Conservation (phyloP, 2,113 vertebrate genomes). For the Oryzias curvinotus region DNA sequence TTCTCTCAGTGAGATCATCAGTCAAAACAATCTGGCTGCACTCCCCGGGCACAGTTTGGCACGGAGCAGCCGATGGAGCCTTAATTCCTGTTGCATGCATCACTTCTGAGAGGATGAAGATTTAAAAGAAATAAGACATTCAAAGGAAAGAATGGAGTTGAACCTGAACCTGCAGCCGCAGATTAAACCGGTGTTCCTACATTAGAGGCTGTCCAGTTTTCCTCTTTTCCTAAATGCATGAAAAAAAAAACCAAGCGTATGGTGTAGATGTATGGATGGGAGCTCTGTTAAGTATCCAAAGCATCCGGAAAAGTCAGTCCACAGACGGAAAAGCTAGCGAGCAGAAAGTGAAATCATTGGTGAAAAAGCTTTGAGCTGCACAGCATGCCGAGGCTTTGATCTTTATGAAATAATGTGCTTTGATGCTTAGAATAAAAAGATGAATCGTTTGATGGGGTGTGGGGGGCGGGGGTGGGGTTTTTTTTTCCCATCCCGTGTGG, state of each 20-base stretch:
- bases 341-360: conserved; percentile 59
- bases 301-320: neutral
- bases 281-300: conserved; percentile 29
- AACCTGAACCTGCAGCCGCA: neutral
- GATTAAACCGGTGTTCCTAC: neutral
- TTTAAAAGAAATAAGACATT: neutral
- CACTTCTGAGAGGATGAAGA: neutral
- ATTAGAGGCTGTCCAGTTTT: neutral
- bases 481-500: conserved; percentile 5
- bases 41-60: neutral
- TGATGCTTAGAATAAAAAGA: conserved; percentile 70
- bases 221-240: neutral
- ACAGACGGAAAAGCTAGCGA: conserved; percentile 29
- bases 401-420: conserved; percentile 61
- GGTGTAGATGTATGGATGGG: neutral
- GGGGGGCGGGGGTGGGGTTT: neutral
- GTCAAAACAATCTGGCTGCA: neutral
- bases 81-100: neutral
- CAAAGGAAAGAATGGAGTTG: neutral
- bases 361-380: conserved; percentile 54
- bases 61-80: neutral
- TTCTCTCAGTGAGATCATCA: conserved; percentile 5
- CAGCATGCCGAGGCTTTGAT: conserved; percentile 58
- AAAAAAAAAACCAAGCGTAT: neutral
- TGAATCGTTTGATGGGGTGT: conserved; percentile 62